Evolutionary conservation across 2,888 invertebrate species (phyloP).

Genomic region (Tholera decimalis): DNA sequence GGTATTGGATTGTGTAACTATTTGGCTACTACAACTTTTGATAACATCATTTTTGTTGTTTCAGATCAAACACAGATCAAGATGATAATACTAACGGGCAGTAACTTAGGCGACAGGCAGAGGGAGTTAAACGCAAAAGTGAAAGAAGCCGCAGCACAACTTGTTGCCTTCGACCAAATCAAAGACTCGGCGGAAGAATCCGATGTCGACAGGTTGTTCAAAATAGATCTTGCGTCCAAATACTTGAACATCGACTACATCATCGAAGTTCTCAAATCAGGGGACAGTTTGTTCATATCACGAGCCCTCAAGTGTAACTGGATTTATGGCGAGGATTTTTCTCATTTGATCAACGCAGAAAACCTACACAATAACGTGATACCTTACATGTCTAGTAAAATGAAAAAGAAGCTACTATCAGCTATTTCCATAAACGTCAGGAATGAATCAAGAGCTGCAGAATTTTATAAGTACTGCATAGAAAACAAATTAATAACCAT

Average conservation of each 20-base stretch:
- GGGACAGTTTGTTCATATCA: constrained; percentile 77
- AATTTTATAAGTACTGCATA: constrained; percentile 76
- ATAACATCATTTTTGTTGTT: no score
- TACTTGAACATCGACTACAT: constrained; percentile 76
- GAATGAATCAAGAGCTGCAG: constrained; percentile 66
- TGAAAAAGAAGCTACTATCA: constrained; percentile 77
- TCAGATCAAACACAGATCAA: constrained; percentile 55
- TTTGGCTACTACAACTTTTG: no score
- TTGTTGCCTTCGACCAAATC: constrained; percentile 67
- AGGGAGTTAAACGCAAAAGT: constrained; percentile 72
- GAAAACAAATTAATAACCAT: constrained; percentile 63
- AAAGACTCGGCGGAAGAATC: constrained; percentile 64
- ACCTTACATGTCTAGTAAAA: constrained; percentile 79
- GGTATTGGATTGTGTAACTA: no score
- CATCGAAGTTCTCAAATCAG: constrained; percentile 75
- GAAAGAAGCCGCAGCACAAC: constrained; percentile 62
- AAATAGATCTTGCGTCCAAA: constrained; percentile 81
- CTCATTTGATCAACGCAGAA: constrained; percentile 71
- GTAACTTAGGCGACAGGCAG: constrained; percentile 71
- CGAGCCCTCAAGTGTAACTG: constrained; percentile 78
- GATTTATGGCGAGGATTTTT: constrained; percentile 73
- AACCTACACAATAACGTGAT: constrained; percentile 77
- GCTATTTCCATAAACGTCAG: constrained; percentile 69
- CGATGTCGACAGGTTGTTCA: constrained; percentile 78
- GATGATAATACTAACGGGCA: constrained; percentile 72